phyloP scores from a whole-genome alignment of 2,113 vertebrate genomes.

The Labeo catla region DNA sequence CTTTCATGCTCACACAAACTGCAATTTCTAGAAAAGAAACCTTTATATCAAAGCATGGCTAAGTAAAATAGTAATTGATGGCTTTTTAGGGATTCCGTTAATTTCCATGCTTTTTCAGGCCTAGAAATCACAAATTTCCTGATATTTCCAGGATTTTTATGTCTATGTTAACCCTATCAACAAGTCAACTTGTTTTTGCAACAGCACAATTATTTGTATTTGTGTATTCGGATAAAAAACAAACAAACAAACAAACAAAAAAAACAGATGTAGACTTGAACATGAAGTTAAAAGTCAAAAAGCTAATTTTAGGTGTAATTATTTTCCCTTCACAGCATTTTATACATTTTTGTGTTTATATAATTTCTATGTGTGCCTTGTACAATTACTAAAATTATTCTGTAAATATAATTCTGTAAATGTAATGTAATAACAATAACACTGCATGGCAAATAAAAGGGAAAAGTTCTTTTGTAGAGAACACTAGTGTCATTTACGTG shows the following conservation, averaged over 20 bases:
- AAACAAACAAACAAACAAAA: too few species aligned
- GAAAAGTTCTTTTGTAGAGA: not conserved
- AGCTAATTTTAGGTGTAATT: not conserved
- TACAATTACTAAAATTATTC: not conserved
- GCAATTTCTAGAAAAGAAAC: not conserved
- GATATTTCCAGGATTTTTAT: too few species aligned
- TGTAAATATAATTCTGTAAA: not conserved
- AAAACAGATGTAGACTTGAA: too few species aligned
- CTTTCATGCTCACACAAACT: not conserved
- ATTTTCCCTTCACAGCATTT: not conserved
- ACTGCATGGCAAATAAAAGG: not conserved
- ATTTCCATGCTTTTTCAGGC: not conserved
- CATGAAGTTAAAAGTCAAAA: not conserved
- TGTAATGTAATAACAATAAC: not conserved
- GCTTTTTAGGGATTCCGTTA: not conserved
- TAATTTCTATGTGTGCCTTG: not conserved
- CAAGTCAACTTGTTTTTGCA: too few species aligned
- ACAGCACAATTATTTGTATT: too few species aligned
- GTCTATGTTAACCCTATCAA: too few species aligned
- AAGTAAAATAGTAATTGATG: not conserved
- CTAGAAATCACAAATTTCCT: not conserved
- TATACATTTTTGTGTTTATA: not conserved
- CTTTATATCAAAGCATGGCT: not conserved
- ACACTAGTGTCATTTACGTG: not conserved
- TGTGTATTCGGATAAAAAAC: too few species aligned